phyloP scores from a whole-genome alignment of 2,888 invertebrate genomes.

The Perithous albicinctus region DNA sequence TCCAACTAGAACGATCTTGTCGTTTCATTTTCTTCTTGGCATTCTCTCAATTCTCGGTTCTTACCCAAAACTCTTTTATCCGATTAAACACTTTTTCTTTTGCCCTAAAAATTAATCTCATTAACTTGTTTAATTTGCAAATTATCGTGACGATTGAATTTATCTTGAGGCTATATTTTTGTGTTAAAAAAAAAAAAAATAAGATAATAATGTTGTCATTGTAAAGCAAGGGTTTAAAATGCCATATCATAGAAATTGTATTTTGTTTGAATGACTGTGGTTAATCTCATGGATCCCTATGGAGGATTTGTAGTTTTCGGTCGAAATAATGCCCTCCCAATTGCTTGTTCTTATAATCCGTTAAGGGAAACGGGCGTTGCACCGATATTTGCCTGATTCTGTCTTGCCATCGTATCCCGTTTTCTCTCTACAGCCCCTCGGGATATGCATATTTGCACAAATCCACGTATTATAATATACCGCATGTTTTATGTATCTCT shows the following conservation, averaged over 20 bases:
- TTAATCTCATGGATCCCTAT: too few species aligned
- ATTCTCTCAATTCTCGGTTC: conserved; percentile 12
- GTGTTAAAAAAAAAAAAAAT: too few species aligned
- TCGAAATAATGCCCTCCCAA: not conserved
- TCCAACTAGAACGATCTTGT: conserved; percentile 24
- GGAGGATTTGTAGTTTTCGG: not conserved
- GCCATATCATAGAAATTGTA: too few species aligned
- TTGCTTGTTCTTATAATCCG: not conserved
- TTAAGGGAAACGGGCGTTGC: not conserved
- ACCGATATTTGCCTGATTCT: not conserved
- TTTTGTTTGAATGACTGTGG: too few species aligned
- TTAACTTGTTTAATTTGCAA: too few species aligned
- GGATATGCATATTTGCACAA: conserved; percentile 12
- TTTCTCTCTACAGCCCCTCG: not conserved
- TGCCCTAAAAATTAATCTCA: too few species aligned
- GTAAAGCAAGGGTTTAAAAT: too few species aligned
- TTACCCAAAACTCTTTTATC: not conserved
- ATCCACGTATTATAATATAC: not conserved
- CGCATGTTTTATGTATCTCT: conserved; percentile 4
- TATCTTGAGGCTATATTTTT: not conserved
- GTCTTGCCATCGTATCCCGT: not conserved
- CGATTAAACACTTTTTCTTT: not conserved
- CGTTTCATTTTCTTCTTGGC: conserved; percentile 22
- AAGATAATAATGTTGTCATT: too few species aligned
- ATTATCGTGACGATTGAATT: too few species aligned